Conservation (phyloP, 2,113 vertebrate genomes). For the Rhinichthys klamathensis region DNA sequence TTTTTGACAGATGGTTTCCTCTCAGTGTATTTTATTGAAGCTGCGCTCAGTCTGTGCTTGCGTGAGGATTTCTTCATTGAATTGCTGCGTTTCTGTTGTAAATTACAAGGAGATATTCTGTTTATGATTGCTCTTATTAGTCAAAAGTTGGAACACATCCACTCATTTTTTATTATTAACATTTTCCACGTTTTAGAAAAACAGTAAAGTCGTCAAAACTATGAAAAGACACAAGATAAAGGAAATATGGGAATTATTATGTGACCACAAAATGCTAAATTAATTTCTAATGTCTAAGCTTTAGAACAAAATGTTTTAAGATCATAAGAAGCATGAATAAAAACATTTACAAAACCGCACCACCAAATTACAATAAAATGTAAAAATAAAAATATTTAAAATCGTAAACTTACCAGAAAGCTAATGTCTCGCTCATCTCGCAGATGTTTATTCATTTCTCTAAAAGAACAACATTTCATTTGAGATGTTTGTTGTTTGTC, state of each 20-base stretch:
- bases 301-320: no score
- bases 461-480: constrained; percentile 59
- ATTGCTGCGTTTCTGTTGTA: constrained; percentile 74
- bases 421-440: constrained; percentile 85
- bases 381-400: neutral
- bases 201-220: neutral
- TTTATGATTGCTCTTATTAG: neutral
- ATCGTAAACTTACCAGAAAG: constrained; percentile 69
- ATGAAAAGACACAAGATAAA: neutral
- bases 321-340: no score
- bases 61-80: constrained; percentile 58
- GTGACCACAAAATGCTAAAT: neutral
- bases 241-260: neutral
- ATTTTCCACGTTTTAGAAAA: neutral
- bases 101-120: constrained; percentile 11
- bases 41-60: constrained; percentile 76
- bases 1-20: constrained; percentile 65
- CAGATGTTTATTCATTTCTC: constrained; percentile 94
- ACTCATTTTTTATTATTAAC: neutral
- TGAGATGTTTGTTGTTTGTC: neutral
- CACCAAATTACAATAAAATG: no score
- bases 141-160: neutral
- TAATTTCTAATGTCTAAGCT: no score
- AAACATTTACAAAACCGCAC: no score
- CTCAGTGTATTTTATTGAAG: constrained; percentile 69